phyloP scores from a whole-genome alignment of 2,113 vertebrate species.

The Peromyscus leucopus region DNA sequence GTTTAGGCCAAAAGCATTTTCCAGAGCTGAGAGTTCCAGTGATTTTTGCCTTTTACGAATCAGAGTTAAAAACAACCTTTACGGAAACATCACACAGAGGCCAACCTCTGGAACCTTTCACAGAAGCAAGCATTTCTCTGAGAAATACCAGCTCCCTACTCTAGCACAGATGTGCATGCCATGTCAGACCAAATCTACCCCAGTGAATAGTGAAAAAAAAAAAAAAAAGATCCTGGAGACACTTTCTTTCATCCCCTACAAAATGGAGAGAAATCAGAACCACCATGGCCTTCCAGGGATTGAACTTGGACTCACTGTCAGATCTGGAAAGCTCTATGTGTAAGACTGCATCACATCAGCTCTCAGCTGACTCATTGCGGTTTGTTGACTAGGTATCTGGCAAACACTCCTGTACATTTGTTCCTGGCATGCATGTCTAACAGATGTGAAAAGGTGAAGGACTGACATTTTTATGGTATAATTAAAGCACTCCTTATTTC shows the following conservation, averaged over 20 bases:
- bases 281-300: background rate
- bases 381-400: conserved; percentile 82
- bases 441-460: conserved; percentile 87
- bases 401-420: conserved; percentile 76
- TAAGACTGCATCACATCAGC: conserved; percentile 68
- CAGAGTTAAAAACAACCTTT: conserved; percentile 69
- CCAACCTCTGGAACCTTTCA: conserved; percentile 38
- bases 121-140: conserved; percentile 31
- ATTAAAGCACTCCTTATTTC: conserved; percentile 85
- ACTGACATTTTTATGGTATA: conserved; percentile 84
- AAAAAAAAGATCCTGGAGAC: background rate
- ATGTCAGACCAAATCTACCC: conserved; percentile 27
- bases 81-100: background rate
- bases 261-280: conserved; percentile 59
- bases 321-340: conserved; percentile 64
- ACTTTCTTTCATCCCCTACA: conserved; percentile 8
- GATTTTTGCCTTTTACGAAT: conserved; percentile 58
- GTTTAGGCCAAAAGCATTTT: conserved; percentile 66
- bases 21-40: conserved; percentile 27
- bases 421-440: conserved; percentile 77
- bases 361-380: conserved; percentile 68
- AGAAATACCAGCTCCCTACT: background rate
- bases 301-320: conserved; percentile 17
- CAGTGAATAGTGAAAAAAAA: background rate
- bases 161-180: accelerated